Conservation (phyloP, 2,797 vertebrate species). For the Gallinago solitaria region DNA sequence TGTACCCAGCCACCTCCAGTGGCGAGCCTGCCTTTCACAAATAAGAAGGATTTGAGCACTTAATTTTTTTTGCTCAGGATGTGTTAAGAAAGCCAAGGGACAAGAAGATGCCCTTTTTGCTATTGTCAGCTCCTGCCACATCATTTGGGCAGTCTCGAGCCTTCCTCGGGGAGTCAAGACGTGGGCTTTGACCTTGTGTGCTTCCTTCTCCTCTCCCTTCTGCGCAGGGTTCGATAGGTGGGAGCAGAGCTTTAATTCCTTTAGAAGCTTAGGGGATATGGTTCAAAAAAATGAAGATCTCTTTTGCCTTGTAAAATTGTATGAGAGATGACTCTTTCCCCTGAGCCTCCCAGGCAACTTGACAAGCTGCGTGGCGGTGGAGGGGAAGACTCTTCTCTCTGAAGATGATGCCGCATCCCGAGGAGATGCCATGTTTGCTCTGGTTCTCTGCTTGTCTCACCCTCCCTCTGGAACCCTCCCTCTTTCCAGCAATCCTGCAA, state of each 20-base stretch:
- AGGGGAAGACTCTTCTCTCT: background rate
- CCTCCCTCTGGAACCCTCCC: background rate
- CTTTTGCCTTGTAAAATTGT: background rate
- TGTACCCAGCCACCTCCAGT: background rate
- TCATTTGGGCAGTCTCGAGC: background rate
- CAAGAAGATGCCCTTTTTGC: background rate
- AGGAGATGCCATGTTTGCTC: background rate
- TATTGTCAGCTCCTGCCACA: background rate
- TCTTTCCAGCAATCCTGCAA: background rate
- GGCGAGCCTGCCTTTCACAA: background rate
- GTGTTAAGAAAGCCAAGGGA: background rate
- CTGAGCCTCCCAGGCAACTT: background rate
- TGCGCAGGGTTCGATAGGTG: background rate
- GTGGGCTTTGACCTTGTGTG: background rate
- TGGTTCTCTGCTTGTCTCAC: background rate
- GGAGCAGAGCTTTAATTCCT: background rate
- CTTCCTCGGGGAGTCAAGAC: background rate
- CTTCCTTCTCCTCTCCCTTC: background rate
- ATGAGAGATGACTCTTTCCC: background rate
- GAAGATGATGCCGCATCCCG: background rate
- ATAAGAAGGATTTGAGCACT: background rate
- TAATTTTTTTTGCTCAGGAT: background rate
- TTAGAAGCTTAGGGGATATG: background rate
- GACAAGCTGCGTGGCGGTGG: background rate
- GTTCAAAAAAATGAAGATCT: background rate